phyloP scores from a whole-genome alignment of 2,113 vertebrate genomes.

The Pica pica region DNA sequence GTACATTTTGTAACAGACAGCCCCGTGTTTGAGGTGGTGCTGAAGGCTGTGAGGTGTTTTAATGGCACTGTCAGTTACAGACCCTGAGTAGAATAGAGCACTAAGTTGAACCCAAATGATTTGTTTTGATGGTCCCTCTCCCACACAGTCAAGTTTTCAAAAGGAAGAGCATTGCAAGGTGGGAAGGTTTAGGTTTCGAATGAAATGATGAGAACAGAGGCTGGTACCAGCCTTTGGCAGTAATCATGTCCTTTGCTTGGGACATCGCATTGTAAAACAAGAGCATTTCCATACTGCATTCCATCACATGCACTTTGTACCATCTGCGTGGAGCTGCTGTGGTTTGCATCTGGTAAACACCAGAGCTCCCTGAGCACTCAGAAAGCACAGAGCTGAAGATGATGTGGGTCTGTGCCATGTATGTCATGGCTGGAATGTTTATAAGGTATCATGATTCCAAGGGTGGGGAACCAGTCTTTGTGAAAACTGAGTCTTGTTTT shows the following conservation, averaged over 20 bases:
- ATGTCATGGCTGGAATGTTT: not conserved
- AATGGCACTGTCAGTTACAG: not conserved
- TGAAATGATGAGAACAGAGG: not conserved
- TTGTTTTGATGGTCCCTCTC: not conserved
- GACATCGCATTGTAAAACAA: not conserved
- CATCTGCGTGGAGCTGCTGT: not conserved
- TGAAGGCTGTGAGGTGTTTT: not conserved
- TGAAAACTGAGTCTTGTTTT: not conserved
- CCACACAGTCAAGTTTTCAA: not conserved
- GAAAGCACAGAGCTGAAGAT: not conserved
- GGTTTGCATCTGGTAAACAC: not conserved
- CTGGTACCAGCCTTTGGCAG: not conserved
- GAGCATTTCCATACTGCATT: not conserved
- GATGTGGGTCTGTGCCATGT: rapidly evolving
- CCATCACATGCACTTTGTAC: not conserved
- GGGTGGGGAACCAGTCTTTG: not conserved
- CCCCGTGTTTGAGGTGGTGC: rapidly evolving
- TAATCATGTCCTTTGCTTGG: not conserved
- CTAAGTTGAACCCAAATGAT: not conserved
- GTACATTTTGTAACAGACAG: not conserved
- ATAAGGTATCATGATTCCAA: not conserved
- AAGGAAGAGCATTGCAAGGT: not conserved
- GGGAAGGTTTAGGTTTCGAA: not conserved
- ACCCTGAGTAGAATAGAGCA: too few species aligned
- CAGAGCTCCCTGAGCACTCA: not conserved